These are phyloP conservation scores for Sanderia malayensis DNA, from an alignment of 30 jellyfish, hydroid and myxozoan species.

Conservation along the genomic window DNA sequence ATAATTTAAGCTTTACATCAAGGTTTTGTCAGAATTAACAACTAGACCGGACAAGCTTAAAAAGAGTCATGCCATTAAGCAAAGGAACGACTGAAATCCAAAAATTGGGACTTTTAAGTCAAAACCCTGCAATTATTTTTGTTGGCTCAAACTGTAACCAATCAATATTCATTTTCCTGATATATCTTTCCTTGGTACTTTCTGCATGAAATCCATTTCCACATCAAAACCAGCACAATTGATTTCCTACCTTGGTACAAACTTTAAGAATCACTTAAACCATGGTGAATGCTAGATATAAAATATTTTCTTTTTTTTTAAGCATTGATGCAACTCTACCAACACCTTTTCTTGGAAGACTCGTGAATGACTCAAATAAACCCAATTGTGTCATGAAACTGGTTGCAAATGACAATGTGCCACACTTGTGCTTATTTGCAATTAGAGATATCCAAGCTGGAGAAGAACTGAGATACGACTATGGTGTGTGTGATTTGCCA, in stretches of 20 bases:
- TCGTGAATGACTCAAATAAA: slow-evolving; percentile 10
- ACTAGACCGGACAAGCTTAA: background rate
- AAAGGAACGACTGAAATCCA: slow-evolving; percentile 1
- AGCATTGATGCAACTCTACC: slow-evolving; percentile 39
- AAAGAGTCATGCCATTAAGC: slow-evolving; percentile 3
- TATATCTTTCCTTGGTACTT: background rate
- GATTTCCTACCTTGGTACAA: slow-evolving; percentile 2
- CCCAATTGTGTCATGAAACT: slow-evolving; percentile 15
- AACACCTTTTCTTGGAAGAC: slow-evolving; percentile 17
- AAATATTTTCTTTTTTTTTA: background rate
- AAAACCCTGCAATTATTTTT: slow-evolving; percentile 1
- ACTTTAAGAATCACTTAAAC: background rate
- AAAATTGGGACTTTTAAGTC: background rate
- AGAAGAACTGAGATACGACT: too few relatives aligned
- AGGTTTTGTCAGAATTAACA: slow-evolving; percentile 1
- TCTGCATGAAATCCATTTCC: slow-evolving; percentile 1
- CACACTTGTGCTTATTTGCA: slow-evolving; percentile 19
- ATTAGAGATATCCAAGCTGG: slow-evolving; percentile 2
- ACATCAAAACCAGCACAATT: background rate
- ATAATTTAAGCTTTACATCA: background rate
- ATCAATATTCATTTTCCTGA: background rate
- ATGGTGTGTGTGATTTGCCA: slow-evolving; percentile 15
- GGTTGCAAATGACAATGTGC: background rate
- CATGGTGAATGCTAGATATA: background rate
- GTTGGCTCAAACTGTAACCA: slow-evolving; percentile 2